These are phyloP conservation scores for Hydra vulgaris DNA, from an alignment of 30 jellyfish, hydroid and myxozoan species.

Conservation along the genomic window DNA sequence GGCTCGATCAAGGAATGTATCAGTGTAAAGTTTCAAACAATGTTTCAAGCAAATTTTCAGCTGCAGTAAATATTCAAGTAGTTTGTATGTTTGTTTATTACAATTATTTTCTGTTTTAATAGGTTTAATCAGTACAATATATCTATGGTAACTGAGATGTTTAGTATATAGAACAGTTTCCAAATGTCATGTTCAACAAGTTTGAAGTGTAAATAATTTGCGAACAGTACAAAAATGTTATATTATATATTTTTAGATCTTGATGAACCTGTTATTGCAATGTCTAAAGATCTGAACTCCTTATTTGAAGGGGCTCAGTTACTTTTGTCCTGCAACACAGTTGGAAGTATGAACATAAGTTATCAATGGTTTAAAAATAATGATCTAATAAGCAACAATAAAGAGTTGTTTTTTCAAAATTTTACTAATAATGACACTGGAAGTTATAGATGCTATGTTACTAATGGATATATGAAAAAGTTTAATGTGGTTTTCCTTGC, in stretches of 20 bases:
- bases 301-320: neutral
- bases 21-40: neutral
- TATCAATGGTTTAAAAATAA: neutral
- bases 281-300: neutral
- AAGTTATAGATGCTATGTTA: neutral
- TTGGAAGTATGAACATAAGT: neutral
- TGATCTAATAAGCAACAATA: neutral
- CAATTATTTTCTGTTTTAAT: neutral
- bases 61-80: neutral
- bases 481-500: neutral
- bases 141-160: too few species aligned
- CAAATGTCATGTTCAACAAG: too few species aligned
- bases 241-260: neutral
- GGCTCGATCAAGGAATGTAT: neutral
- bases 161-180: too few species aligned
- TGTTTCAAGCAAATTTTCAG: neutral
- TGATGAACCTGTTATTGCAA: neutral
- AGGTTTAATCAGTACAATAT: too few species aligned
- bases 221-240: too few species aligned
- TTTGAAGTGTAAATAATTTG: too few species aligned
- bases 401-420: neutral
- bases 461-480: neutral
- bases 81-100: neutral
- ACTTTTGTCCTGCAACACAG: neutral
- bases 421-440: neutral